Evolutionary conservation across 2,113 vertebrate species (phyloP), one percentile per base, ranked within the genome.

Genomic region (Lonchura striata): DNA sequence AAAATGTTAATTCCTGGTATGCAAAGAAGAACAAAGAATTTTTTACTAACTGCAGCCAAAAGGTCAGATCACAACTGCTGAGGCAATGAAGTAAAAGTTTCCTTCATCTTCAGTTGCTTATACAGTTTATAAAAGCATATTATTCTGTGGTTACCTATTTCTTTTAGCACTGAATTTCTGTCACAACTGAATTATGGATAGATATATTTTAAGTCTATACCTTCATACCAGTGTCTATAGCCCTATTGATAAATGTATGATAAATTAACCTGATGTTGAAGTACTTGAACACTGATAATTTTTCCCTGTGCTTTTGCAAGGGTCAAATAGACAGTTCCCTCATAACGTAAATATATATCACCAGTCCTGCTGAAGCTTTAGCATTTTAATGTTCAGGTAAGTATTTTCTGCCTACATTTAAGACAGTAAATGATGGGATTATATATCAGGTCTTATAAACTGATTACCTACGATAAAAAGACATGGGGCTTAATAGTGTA

Each of bases 1-100:
- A 92, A 97, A 96, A 97, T 86, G 81, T 95, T 97, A 97, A 98
- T 97, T 96, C 84, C 50, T 92, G 12, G 50, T 91, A 90, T 33
- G 69, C 10, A 47, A 91, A 88, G 92, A 90, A 90, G 82, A 74
- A 82, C 42, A 92, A 96, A 93, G 66, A 68, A 25, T 86, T 91
- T 90, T 84, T 95, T 89, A 87, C 24, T 76, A 96, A 72, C 63
- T 93, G 47, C 57, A 72, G 69, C 35, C 69, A 56, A 89, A 97
- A 97, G 96, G 94, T 97, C 96, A 95, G 80, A 88, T 82, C 44
- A 82, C 17, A 82, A 94, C 82, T 96, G 95, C 94, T 95, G 95
- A 96, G 80, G 78, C 92, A 97, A 94, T 87, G 90, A 94, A 96
- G 82, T 53, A 86, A 95, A 96, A 86, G 15, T 61, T 94, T 97